Evolutionary conservation across 2,797 vertebrate genomes (phyloP).

Genomic region (Crossoptilon crossoptilon): DNA sequence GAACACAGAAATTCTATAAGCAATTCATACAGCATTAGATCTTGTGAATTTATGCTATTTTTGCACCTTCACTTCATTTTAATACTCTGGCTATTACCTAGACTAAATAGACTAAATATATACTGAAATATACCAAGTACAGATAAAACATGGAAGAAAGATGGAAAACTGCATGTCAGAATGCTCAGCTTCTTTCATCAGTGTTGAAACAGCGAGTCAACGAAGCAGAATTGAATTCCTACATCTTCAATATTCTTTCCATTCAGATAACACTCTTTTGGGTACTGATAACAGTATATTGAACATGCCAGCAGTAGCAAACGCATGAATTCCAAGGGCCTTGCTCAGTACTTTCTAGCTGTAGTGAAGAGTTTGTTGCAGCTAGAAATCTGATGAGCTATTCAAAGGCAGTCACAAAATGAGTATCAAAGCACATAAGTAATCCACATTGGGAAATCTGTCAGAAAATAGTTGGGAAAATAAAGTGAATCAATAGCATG

Average conservation of each 20-base stretch:
- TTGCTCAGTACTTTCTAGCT: conserved; percentile 30
- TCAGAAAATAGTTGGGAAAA: conserved; percentile 88
- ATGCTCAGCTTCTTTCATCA: neutral
- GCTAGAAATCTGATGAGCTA: conserved; percentile 70
- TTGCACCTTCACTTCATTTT: neutral
- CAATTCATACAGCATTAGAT: neutral
- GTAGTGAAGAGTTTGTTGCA: conserved; percentile 4
- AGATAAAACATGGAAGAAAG: neutral
- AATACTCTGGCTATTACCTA: neutral
- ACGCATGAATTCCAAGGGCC: neutral
- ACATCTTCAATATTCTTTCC: neutral
- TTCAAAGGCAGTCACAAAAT: conserved; percentile 83
- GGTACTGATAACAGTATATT: neutral
- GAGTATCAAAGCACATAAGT: conserved; percentile 83
- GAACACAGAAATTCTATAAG: neutral
- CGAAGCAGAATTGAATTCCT: neutral
- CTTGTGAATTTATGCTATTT: neutral
- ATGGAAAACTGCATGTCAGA: neutral
- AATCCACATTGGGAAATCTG: conserved; percentile 83
- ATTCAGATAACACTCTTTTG: neutral
- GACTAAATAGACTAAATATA: neutral
- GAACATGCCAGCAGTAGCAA: neutral
- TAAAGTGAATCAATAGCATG: conserved; percentile 85
- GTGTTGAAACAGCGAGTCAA: neutral
- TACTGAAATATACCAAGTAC: neutral